Base-by-base conservation (phyloP, 2,113 vertebrate genomes). In the Amphiprion percula region DNA sequence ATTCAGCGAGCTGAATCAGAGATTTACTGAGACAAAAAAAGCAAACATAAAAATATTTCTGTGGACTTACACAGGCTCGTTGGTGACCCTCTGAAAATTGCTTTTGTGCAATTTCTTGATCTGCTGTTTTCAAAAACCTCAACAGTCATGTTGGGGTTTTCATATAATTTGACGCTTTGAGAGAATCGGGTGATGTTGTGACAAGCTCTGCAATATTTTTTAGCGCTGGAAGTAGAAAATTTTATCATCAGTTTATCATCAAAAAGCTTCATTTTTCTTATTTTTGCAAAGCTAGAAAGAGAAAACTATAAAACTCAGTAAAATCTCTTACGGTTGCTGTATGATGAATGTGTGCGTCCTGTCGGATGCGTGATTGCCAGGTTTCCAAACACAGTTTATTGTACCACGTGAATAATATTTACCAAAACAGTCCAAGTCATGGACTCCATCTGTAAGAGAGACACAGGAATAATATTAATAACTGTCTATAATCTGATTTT, bases 341-440 rank as follows among this genome's bases (percentile, higher is more conserved):
- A 72, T 2, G 16, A 76, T 2, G 17, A 95, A 68, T 19, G 53
- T 82, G 75, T 91, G 89, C 0, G n/a, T 83, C 8, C 64, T 88
- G 9, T 19, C 9, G 41, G 74, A 64, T 24, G 78, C 0, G 7
- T 33, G 6, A 1, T 39, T 37, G 73, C 84, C 90, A 28, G 87
- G 70, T 77, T 66, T 88, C 93, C 92, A 94, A 12, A 24, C 10
- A 49, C 94, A 95, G 1, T 2, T 24, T 0, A 10, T 24, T 1
- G 0, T 0, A 0, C 10, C 0, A 0, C 0, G 0, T 9, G 0
- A 0, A 0, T 0, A 3, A 19, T 10, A 0, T 64, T 72, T 39
- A 3, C 54, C n/a, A 50, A 85, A 94, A 73, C 94, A 95, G 24
- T 84, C 68, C 16, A 95, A 87, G 69, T 75, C 54, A 21, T n/a